Conservation (phyloP, 2,797 vertebrate species). For the Miichthys miiuy region DNA sequence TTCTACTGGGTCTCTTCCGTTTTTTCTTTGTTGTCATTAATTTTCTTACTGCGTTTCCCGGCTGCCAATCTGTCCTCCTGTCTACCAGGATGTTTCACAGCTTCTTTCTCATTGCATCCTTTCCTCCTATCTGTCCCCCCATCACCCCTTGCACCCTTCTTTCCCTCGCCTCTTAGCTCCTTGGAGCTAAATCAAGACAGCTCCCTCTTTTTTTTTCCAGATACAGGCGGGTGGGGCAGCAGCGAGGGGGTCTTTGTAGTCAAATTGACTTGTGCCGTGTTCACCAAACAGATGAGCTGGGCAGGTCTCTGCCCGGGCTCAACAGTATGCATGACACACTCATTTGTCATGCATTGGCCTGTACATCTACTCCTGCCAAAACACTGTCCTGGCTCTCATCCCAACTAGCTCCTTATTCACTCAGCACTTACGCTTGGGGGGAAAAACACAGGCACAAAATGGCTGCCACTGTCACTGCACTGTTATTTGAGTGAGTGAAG, state of each 20-base stretch:
- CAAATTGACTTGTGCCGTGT: constrained; percentile 73
- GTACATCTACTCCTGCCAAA: constrained; percentile 68
- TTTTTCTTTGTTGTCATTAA: constrained; percentile 5
- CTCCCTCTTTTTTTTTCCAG: constrained; percentile 30
- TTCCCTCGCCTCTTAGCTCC: constrained; percentile 23
- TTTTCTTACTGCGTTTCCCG: constrained; percentile 6
- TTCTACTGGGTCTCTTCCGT: constrained; percentile 4
- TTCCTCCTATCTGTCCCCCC: constrained; percentile 29
- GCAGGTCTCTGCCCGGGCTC: constrained; percentile 56
- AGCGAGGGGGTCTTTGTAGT: constrained; percentile 66
- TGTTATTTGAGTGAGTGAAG: constrained; percentile 40
- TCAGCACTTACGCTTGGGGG: constrained; percentile 50
- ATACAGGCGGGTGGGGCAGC: constrained; percentile 10
- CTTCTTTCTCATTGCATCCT: constrained; percentile 28
- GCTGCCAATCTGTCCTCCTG: constrained; percentile 26
- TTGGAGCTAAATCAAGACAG: constrained; percentile 40
- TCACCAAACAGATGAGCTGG: constrained; percentile 66
- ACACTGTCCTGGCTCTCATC: constrained; percentile 68
- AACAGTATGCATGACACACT: constrained; percentile 72
- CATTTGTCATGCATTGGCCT: constrained; percentile 77
- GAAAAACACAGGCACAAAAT: constrained; percentile 71
- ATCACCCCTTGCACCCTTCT: constrained; percentile 14
- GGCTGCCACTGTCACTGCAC: constrained; percentile 59
- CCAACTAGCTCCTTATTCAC: constrained; percentile 67
- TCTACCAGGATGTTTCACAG: constrained; percentile 28